Base-by-base conservation (phyloP, 2,797 vertebrate species). In the Myotis findleyi region DNA sequence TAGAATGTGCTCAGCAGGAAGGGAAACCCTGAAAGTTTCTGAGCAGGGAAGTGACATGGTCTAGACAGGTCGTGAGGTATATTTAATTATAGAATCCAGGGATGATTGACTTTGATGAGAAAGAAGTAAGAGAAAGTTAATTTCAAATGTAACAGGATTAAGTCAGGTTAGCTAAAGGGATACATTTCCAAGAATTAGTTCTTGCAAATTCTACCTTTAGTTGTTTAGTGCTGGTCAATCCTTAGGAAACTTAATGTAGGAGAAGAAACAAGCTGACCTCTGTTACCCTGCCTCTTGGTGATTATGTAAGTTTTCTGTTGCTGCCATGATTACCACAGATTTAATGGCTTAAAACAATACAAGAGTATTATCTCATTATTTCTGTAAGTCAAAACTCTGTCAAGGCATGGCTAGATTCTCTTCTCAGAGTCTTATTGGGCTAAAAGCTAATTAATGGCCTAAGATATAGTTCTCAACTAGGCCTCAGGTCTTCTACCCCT, bases 111-210 rank as follows among this genome's bases (percentile, higher is more conserved):
- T 16, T 44, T 33, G 9, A 86, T 73, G 44, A 87, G 57, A 73
- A 91, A 89, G 8, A 91, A 69, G 25, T 44, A 77, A 82, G 41
- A 89, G 41, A 93, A 68, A 55, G 84, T 62, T 64, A 81, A 77
- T 89, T 79, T 93, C 91, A 91, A 89, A 91, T 16, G 16, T 33
- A 59, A 49, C 3, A 84, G 25, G 25, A 23, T 49, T 84, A 23
- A 55, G 25, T 88, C 76, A 81, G 53, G 17, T 90, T 71, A 80
- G 7, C 47, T 53, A 76, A 30, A 89, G 64, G 36, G 3, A 49
- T 66, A n/a, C 11, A 51, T 68, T 93, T 91, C 30, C 18, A 69
- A 83, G 41, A 82, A 80, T 49, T n/a, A 25, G 7, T 49, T 23
- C 90, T 94, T 83, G 17, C 20, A 87, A 30, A 33, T 75, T 80